Base-by-base conservation (phyloP, 37 sponge, comb jelly and placozoan species). In the Bolinopsis microptera region DNA sequence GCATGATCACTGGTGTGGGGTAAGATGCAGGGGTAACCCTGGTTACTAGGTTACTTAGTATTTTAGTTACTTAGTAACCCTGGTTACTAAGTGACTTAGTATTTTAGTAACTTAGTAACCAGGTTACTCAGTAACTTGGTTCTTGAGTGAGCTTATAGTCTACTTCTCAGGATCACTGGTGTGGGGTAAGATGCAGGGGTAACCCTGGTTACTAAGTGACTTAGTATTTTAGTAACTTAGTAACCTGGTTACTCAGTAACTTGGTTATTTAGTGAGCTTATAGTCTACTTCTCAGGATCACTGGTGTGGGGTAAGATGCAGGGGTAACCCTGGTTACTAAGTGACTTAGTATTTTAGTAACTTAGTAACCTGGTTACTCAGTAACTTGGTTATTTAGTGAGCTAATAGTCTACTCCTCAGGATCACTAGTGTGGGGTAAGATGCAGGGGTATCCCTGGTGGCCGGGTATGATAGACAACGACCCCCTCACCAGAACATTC, bases 381-480 rank as follows among this genome's bases (percentile, higher is more conserved):
- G n/a, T n/a, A 48, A 48, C 61, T 48, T 48, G n/a, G n/a, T n/a
- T n/a, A n/a, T n/a, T n/a, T n/a, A n/a, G n/a, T n/a, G n/a, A n/a
- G n/a, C n/a, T n/a, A n/a, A n/a, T n/a, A n/a, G n/a, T n/a, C n/a
- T n/a, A n/a, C n/a, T 70, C 74, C 26, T 1, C 80, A 77, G 90
- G 90, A 5, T 86, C 90, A 1, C 35, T 86, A 41, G 90, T 86
- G 0, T 86, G 90, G 90, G 32, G 48, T 39, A 86, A 86, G 30
- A 86, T 86, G 90, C 90, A 86, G 67, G 90, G 90, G 16, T 86
- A 86, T 61, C 90, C 90, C 25, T 86, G 90, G 90, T 86, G 90
- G 90, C 90, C 90, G 1, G 90, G 90, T 5, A 86, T 86, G 90
- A 39, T 86, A 23, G 90, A 86, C 31, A 86, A 86, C 36, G 90